Conservation (phyloP, 2,797 vertebrate species). For the Lacerta bilineata region DNA sequence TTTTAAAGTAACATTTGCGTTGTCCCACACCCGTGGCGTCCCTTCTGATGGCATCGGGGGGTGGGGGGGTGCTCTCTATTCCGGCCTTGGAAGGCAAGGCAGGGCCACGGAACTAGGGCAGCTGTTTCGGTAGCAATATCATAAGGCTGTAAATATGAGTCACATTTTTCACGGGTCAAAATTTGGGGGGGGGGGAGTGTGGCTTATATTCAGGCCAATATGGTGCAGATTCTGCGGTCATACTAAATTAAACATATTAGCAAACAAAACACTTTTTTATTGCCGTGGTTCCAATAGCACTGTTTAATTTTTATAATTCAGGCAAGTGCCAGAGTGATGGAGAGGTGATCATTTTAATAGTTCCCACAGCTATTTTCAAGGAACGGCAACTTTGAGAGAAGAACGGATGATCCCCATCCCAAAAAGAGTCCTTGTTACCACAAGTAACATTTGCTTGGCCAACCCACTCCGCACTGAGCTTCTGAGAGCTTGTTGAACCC, state of each 20-base stretch:
- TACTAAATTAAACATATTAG: background rate
- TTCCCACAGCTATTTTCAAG: background rate
- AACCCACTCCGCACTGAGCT: background rate
- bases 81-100: too few species aligned
- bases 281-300: background rate
- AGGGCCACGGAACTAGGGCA: too few species aligned
- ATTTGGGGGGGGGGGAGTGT: too few species aligned
- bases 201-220: too few species aligned
- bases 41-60: too few species aligned
- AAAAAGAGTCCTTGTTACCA: background rate
- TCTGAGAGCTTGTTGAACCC: background rate
- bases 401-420: background rate
- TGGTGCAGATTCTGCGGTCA: background rate
- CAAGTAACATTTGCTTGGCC: conserved; percentile 43
- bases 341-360: background rate
- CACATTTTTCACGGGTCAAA: too few species aligned
- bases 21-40: too few species aligned
- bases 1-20: conserved; percentile 26
- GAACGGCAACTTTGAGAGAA: background rate
- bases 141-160: too few species aligned
- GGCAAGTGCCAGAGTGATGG: background rate
- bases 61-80: too few species aligned
- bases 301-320: background rate
- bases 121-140: too few species aligned
- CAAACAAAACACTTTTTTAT: background rate